Evolutionary conservation across 2,797 vertebrate species (phyloP), one percentile per base, ranked within the genome.

Genomic region (Ctenosaura bakeri): DNA sequence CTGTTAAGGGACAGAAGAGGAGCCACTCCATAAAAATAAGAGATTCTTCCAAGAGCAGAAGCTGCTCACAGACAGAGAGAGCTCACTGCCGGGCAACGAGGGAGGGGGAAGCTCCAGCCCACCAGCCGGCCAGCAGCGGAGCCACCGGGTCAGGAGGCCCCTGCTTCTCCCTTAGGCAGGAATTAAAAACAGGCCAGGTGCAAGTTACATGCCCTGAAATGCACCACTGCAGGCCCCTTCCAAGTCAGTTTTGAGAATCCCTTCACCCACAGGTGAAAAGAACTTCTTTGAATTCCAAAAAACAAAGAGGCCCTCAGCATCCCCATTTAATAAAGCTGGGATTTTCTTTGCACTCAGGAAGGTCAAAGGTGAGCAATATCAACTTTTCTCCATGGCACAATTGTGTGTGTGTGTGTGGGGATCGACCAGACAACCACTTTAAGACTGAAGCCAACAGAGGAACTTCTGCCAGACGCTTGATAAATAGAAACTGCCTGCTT

Each of bases 321-420:
- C 91, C 79, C 84, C 92, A 42, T 54, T 83, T 32, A 91, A 91
- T 66, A 92, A 62, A 84, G 35, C 29, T 71, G 32, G 0, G 46
- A 54, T 42, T 79, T 92, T 66, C 38, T 88, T 22, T 83, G 69
- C 0, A 0, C 7, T 32, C 50, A 52, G 18, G 59, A 22, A 92
- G 76, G 16, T 14, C 52, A 12, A 35, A 46, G 9, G 83, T 12
- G 22, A 38, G 26, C 38, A 38, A 0, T 0, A 76, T 62, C 86
- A 38, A 93, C 64, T 83, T 64, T 3, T 29, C 42, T n/a, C 20
- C 0, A 10, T 56, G n/a, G 22, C 3, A n/a, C 3, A n/a, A n/a
- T 38, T 38, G 2, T 7, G 12, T 7, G 10, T 14, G 5, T 32
- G 6, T 62, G 16, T 35, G 32, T 35, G 71, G 12, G 16, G 42